phyloP scores from a whole-genome alignment of 2,797 vertebrate genomes.

The Coregonus sp. region DNA sequence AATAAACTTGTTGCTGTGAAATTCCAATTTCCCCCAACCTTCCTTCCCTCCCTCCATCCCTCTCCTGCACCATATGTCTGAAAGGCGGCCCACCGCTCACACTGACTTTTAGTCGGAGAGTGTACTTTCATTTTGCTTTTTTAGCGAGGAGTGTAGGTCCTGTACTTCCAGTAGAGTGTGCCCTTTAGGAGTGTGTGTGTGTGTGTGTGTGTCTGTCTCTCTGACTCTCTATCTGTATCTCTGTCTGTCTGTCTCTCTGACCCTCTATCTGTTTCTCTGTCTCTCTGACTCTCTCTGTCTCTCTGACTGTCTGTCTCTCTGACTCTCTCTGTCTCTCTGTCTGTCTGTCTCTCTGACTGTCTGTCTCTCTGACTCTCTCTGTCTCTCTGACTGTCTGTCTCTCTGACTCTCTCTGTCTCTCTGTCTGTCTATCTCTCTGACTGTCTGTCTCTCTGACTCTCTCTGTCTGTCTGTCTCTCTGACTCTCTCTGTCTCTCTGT shows the following conservation, averaged over 20 bases:
- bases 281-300: background rate
- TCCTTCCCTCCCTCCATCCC: background rate
- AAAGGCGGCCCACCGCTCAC: slow-evolving; percentile 1
- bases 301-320: background rate
- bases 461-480: background rate
- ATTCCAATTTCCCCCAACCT: slow-evolving; percentile 4
- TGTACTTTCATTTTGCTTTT: slow-evolving; percentile 12
- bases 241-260: background rate
- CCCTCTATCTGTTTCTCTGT: background rate
- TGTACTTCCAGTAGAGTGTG: background rate
- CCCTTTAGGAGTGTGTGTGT: background rate
- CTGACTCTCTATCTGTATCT: too few relatives aligned
- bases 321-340: too few relatives aligned
- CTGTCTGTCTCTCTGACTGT: background rate
- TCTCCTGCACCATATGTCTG: slow-evolving; percentile 8
- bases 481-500: too few relatives aligned
- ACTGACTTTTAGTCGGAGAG: slow-evolving; percentile 3
- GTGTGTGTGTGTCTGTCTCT: too few relatives aligned
- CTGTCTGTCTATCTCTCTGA: too few relatives aligned
- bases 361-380: background rate
- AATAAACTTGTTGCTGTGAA: slow-evolving; percentile 15
- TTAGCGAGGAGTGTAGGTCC: background rate
- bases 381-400: background rate
- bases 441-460: background rate
- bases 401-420: background rate